Evolutionary conservation across 2,113 vertebrate genomes (phyloP).

Genomic region (Varanus salvator): DNA sequence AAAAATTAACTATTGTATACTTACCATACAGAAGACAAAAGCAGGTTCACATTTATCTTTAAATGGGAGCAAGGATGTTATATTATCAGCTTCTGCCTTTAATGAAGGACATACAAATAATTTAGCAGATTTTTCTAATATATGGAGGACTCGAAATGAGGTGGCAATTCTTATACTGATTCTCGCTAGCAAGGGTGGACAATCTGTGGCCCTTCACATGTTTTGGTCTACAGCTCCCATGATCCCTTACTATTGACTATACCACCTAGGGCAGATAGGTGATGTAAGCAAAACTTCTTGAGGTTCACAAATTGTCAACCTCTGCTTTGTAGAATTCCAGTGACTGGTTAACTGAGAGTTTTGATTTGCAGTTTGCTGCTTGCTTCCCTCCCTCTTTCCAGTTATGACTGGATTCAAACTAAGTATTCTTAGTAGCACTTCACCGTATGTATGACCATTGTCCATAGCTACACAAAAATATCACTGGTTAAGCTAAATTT

Average conservation of each 20-base stretch:
- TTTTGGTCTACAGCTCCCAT: no score
- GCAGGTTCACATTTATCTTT: constrained; percentile 79
- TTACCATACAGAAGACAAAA: constrained; percentile 81
- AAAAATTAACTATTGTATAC: constrained; percentile 36
- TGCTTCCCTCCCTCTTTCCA: not conserved
- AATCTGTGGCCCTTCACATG: no score
- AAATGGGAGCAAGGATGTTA: constrained; percentile 68
- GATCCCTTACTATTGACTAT: no score
- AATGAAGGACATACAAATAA: constrained; percentile 34
- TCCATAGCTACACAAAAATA: not conserved
- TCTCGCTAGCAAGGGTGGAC: not conserved
- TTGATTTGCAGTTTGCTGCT: not conserved
- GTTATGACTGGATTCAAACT: not conserved
- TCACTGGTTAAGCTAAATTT: not conserved
- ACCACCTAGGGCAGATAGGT: no score
- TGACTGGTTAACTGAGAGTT: not conserved
- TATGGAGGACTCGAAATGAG: not conserved
- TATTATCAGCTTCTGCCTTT: constrained; percentile 76
- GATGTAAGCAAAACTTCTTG: no score
- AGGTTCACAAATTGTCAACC: no score
- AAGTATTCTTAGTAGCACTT: not conserved
- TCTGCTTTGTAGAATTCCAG: not conserved
- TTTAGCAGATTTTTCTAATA: not conserved
- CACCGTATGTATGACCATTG: not conserved
- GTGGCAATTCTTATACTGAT: not conserved